These are phyloP conservation scores for Sapajus apella DNA, from an alignment of 2,113 vertebrate genomes.

Conservation along the genomic window DNA sequence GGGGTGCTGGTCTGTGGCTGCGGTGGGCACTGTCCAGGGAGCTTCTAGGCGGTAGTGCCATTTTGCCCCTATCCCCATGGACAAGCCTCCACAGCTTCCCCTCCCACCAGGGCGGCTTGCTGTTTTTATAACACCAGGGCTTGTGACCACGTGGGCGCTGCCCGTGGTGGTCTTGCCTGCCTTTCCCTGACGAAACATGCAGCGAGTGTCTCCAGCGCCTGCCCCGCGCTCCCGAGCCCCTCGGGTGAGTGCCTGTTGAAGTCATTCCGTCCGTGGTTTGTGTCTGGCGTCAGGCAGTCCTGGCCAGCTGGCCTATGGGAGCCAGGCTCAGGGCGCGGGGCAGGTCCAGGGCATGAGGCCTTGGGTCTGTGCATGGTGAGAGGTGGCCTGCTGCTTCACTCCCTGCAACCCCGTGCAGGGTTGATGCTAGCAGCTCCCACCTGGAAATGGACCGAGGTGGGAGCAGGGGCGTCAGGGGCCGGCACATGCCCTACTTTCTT, in stretches of 20 bases:
- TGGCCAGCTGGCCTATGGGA: too few relatives aligned
- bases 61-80: background rate
- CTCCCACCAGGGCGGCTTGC: background rate
- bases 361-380: too few relatives aligned
- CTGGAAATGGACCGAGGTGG: background rate
- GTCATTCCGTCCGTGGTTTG: background rate
- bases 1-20: background rate
- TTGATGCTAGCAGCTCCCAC: background rate
- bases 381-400: too few relatives aligned
- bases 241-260: background rate
- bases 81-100: background rate
- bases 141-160: background rate
- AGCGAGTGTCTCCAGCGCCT: background rate
- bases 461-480: rapidly evolving
- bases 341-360: too few relatives aligned
- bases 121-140: too few relatives aligned
- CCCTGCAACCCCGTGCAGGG: background rate
- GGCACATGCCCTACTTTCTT: rapidly evolving
- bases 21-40: too few relatives aligned
- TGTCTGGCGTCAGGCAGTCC: background rate
- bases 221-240: background rate
- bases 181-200: background rate
- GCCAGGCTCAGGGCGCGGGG: too few relatives aligned
- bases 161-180: background rate
- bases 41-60: background rate